Evolutionary conservation across 2,888 invertebrate genomes (phyloP).

Genomic region (Coleophora flavipennella): DNA sequence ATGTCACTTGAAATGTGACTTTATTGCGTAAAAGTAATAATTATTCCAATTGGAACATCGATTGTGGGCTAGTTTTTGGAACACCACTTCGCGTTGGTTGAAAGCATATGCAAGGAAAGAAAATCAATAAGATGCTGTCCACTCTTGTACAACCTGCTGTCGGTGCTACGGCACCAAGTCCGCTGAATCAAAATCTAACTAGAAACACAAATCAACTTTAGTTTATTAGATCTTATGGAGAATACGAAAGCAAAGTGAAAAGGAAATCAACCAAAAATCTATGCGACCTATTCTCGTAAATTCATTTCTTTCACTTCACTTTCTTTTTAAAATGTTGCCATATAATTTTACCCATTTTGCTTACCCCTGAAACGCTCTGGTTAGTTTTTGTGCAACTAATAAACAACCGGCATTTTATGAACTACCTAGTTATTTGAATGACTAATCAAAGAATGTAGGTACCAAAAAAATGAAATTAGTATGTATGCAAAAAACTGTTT

Average conservation of each 20-base stretch:
- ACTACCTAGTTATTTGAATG: too few relatives aligned
- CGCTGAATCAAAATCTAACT: conserved; percentile 60
- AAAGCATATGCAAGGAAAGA: conserved; percentile 72
- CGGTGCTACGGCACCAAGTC: conserved; percentile 46
- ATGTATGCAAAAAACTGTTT: too few relatives aligned
- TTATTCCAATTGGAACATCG: conserved; percentile 45
- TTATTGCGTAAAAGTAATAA: conserved; percentile 28
- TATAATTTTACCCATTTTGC: conserved; percentile 3
- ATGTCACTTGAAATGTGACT: conserved; percentile 39
- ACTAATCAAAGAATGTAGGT: too few relatives aligned
- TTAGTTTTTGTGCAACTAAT: too few relatives aligned
- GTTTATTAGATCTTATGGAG: conserved; percentile 67
- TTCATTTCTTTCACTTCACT: conserved; percentile 72
- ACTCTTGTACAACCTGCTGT: conserved; percentile 62
- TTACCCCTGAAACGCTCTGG: too few relatives aligned
- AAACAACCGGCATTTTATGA: too few relatives aligned
- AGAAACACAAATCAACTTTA: conserved; percentile 61
- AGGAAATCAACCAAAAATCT: conserved; percentile 73
- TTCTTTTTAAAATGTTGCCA: conserved; percentile 69
- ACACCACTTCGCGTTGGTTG: conserved; percentile 69
- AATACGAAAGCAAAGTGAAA: conserved; percentile 70
- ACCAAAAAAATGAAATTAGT: too few relatives aligned
- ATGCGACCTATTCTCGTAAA: conserved; percentile 72
- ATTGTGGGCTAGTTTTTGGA: conserved; percentile 44
- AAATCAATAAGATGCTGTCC: conserved; percentile 74